phyloP scores from a whole-genome alignment of 2,797 vertebrate genomes.

The Gymnopithys bicolor region DNA sequence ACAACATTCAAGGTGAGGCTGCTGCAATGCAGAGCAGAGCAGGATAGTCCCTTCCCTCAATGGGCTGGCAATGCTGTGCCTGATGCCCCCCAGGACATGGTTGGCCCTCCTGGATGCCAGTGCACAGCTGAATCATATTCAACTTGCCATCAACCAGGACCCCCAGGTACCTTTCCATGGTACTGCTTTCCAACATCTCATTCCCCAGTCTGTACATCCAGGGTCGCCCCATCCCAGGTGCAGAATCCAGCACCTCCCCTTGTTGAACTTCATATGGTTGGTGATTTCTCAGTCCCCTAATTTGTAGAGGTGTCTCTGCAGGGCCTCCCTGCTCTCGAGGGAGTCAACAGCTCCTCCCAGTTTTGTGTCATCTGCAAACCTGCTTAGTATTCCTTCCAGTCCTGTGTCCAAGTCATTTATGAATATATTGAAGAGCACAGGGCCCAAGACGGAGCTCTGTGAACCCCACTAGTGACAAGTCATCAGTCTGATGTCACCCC shows the following conservation, averaged over 20 bases:
- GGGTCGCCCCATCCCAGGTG: too few species aligned
- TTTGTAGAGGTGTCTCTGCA: background rate
- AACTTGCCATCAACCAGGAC: background rate
- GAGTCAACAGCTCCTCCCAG: background rate
- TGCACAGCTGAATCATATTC: background rate
- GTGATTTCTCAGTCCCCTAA: too few species aligned
- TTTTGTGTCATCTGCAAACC: background rate
- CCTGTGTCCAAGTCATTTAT: background rate
- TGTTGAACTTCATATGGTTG: too few species aligned
- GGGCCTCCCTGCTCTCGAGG: background rate
- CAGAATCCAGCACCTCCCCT: too few species aligned
- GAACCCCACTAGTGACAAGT: background rate
- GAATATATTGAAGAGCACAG: background rate
- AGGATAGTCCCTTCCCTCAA: background rate
- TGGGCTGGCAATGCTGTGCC: background rate
- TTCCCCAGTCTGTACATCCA: too few species aligned
- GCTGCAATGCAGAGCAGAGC: background rate
- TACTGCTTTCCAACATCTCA: too few species aligned
- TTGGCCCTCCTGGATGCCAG: background rate
- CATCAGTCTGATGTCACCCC: background rate
- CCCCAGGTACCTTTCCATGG: too few species aligned
- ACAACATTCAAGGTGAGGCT: background rate
- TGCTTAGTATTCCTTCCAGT: background rate
- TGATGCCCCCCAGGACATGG: background rate
- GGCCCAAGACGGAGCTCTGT: background rate